phyloP scores from a whole-genome alignment of 2,113 vertebrate species.

The Budorcas taxicolor region DNA sequence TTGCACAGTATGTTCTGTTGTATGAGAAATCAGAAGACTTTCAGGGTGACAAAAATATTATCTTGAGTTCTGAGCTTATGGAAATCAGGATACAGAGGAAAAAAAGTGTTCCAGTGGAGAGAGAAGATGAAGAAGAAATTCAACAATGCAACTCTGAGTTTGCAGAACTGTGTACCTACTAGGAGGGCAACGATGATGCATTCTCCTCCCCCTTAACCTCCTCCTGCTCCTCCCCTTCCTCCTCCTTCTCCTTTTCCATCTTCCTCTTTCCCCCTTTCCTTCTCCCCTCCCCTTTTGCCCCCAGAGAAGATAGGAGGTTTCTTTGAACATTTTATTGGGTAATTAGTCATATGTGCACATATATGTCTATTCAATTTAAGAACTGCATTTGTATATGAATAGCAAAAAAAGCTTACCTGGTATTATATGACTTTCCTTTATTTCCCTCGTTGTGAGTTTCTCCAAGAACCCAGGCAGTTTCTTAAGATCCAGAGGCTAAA shows the following conservation, averaged over 20 bases:
- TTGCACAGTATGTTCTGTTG: neutral
- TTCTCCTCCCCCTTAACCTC: neutral
- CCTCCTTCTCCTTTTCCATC: neutral
- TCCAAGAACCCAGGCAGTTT: neutral
- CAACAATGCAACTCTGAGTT: too few species aligned
- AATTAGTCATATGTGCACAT: neutral
- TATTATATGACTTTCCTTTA: neutral
- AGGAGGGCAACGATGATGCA: neutral
- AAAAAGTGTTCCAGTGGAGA: neutral
- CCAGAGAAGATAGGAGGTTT: neutral
- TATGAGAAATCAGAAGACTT: neutral
- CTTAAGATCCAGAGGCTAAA: neutral
- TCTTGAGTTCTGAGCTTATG: neutral
- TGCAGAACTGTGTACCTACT: neutral
- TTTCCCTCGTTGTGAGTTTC: neutral
- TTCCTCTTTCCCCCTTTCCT: neutral
- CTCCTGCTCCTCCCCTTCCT: neutral
- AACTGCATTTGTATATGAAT: neutral
- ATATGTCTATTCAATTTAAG: neutral
- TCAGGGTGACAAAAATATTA: neutral
- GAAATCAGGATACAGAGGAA: neutral
- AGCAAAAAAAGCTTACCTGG: neutral
- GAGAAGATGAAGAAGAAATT: neutral
- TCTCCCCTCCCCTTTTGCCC: fast-evolving
- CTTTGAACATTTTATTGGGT: neutral